Evolutionary conservation across 2,888 invertebrate species (phyloP).

Genomic region (Synanthedon formicaeformis): DNA sequence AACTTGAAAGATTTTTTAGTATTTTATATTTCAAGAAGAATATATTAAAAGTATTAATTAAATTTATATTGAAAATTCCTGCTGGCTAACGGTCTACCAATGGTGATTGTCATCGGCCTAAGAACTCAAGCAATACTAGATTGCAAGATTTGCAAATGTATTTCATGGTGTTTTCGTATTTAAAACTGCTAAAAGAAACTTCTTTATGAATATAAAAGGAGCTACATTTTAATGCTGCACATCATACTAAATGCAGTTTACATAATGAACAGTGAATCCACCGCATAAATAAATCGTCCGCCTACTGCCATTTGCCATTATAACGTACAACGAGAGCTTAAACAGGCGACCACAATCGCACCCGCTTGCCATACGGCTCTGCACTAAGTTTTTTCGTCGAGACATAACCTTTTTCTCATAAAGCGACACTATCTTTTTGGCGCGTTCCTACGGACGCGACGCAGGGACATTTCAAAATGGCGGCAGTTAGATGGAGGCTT

Average conservation of each 20-base stretch:
- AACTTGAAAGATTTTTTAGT: too few relatives aligned
- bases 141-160: too few relatives aligned
- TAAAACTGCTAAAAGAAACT: too few relatives aligned
- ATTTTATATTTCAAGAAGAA: too few relatives aligned
- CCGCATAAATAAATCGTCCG: background rate
- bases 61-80: too few relatives aligned
- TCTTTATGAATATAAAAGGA: too few relatives aligned
- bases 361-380: conserved; percentile 38
- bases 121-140: too few relatives aligned
- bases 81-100: too few relatives aligned
- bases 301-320: background rate
- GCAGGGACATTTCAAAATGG: conserved; percentile 17
- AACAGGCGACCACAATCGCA: conserved; percentile 33
- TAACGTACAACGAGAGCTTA: conserved; percentile 25
- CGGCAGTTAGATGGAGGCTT: conserved; percentile 47
- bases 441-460: conserved; percentile 9
- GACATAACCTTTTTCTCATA: conserved; percentile 22
- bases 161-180: too few relatives aligned
- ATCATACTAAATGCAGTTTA: background rate
- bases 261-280: background rate
- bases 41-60: too few relatives aligned
- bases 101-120: too few relatives aligned
- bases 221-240: background rate
- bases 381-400: conserved; percentile 26
- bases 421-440: conserved; percentile 35